Conservation (phyloP, 2,797 vertebrate species). For the Pantherophis vulpinus region DNA sequence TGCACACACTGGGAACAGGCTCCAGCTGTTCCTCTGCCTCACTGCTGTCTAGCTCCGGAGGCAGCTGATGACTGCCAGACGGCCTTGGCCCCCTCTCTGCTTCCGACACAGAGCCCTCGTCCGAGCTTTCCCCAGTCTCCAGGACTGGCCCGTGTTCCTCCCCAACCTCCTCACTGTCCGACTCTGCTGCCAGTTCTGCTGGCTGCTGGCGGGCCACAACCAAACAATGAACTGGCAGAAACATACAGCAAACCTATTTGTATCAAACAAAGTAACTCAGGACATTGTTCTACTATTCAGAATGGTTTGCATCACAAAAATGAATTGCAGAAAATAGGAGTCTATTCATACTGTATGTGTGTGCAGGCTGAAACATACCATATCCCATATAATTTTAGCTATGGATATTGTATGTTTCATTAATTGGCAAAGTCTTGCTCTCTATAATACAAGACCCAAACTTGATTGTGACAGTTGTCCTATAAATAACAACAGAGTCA, state of each 20-base stretch:
- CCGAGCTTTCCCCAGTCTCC: too few relatives aligned
- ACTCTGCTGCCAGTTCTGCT: too few relatives aligned
- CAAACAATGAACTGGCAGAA: background rate
- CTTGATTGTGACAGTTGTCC: slow-evolving; percentile 11
- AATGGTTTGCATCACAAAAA: slow-evolving; percentile 29
- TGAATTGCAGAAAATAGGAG: slow-evolving; percentile 24
- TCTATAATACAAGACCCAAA: background rate
- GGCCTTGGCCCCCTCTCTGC: too few relatives aligned
- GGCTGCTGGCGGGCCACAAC: too few relatives aligned
- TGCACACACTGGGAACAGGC: too few relatives aligned
- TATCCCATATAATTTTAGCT: background rate
- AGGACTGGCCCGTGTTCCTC: too few relatives aligned
- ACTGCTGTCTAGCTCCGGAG: too few relatives aligned
- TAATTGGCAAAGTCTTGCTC: background rate
- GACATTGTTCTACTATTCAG: background rate
- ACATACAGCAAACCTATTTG: background rate
- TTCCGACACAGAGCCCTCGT: too few relatives aligned
- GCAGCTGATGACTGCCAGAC: too few relatives aligned
- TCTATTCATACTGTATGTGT: background rate
- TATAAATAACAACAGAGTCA: slow-evolving; percentile 30
- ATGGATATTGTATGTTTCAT: background rate
- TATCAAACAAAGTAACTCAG: background rate
- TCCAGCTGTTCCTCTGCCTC: too few relatives aligned
- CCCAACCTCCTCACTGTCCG: too few relatives aligned
- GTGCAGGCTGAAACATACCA: background rate